Conservation (phyloP, 2,888 invertebrate genomes). For the Orthonevra nobilis region DNA sequence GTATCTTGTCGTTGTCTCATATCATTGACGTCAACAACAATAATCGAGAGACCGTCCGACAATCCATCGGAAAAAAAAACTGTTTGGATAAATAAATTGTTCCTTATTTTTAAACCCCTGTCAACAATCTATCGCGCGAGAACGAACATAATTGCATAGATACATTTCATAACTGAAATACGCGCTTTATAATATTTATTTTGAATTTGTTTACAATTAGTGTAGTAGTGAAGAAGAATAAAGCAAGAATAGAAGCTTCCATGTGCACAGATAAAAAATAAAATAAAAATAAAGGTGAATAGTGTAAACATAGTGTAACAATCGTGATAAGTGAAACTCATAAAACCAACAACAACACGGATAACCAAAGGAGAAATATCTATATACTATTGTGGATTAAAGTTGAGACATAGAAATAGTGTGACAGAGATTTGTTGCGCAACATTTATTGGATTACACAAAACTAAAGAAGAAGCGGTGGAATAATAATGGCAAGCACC, state of each 20-base stretch:
- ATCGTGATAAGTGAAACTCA: background rate
- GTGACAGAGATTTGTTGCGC: constrained; percentile 22
- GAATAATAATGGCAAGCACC: constrained; percentile 49
- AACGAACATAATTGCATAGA: constrained; percentile 43
- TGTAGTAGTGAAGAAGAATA: constrained; percentile 26
- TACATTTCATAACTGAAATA: constrained; percentile 26
- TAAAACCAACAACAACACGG: background rate
- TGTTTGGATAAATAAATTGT: no score
- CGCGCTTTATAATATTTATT: constrained; percentile 45
- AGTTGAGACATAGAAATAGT: background rate
- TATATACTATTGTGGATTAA: constrained; percentile 43
- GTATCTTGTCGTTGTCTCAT: constrained; percentile 29
- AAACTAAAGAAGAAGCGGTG: background rate
- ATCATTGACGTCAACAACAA: background rate
- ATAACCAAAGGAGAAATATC: constrained; percentile 16
- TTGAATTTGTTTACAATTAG: constrained; percentile 31
- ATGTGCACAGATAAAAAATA: background rate
- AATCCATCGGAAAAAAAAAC: no score
- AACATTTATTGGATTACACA: constrained; percentile 33
- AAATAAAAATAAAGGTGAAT: background rate
- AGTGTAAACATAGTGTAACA: constrained; percentile 20
- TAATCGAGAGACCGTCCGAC: background rate
- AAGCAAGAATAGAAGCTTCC: background rate
- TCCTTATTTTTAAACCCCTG: no score
- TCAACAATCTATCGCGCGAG: constrained; percentile 28